phyloP scores from a whole-genome alignment of 1,140 invertebrate species.

The Panulirus ornatus region DNA sequence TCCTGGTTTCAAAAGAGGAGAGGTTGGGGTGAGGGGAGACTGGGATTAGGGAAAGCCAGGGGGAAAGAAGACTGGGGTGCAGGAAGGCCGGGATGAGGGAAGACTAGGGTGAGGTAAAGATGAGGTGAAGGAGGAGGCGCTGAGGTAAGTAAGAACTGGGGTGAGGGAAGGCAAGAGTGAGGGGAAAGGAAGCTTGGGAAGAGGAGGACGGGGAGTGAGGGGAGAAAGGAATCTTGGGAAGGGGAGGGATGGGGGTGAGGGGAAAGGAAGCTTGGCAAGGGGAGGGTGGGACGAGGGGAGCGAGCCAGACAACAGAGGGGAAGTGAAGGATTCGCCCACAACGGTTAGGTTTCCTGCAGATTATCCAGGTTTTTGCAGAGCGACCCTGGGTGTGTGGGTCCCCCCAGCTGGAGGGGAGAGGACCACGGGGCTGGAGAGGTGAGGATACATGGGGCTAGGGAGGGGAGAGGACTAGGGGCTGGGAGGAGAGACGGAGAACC shows the following conservation, averaged over 20 bases:
- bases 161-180: background rate
- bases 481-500: background rate
- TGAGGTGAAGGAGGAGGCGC: background rate
- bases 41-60: too few species aligned
- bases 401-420: background rate
- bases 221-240: background rate
- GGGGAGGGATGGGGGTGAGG: background rate
- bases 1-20: background rate
- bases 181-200: background rate
- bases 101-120: background rate
- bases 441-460: background rate
- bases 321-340: conserved; percentile 44
- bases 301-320: conserved; percentile 22
- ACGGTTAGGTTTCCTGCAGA: conserved; percentile 56
- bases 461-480: background rate
- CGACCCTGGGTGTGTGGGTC: background rate
- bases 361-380: conserved; percentile 45
- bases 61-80: too few species aligned
- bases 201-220: too few species aligned
- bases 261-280: background rate
- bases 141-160: background rate
- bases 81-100: too few species aligned
- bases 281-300: background rate
- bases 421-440: background rate
- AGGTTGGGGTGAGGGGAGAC: too few species aligned